Evolutionary conservation across 2,888 invertebrate genomes (phyloP).

Genomic region (Rhimphoctona megacephalus): DNA sequence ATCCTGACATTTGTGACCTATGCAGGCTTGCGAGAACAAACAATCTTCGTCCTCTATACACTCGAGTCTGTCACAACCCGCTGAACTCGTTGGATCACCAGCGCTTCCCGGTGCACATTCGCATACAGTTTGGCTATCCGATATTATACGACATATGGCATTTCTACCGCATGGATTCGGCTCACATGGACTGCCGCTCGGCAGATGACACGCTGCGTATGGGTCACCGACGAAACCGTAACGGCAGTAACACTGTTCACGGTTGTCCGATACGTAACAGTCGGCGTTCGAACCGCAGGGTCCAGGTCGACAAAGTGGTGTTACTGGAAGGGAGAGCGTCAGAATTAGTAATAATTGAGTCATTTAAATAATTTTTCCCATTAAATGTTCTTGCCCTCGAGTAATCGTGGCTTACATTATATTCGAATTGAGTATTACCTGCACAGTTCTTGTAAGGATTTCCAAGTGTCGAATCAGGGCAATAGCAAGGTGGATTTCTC

Average conservation of each 20-base stretch:
- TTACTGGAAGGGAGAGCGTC: conserved; percentile 84
- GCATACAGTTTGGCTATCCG: conserved; percentile 90
- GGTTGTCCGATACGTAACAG: conserved; percentile 93
- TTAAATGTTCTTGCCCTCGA: not conserved
- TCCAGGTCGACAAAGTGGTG: conserved; percentile 91
- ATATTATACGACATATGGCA: conserved; percentile 89
- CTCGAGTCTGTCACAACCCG: conserved; percentile 92
- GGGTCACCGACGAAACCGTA: conserved; percentile 92
- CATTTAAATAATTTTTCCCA: not conserved
- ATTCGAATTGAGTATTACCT: conserved; percentile 77
- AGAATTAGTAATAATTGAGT: not conserved
- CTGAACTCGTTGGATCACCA: conserved; percentile 90
- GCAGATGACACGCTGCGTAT: conserved; percentile 90
- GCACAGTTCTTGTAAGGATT: conserved; percentile 93
- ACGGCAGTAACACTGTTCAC: conserved; percentile 94
- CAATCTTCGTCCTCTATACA: conserved; percentile 94
- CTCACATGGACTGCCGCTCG: conserved; percentile 90
- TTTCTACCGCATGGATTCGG: conserved; percentile 94
- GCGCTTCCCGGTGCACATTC: conserved; percentile 91
- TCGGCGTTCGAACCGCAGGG: conserved; percentile 94
- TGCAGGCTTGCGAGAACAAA: conserved; percentile 90
- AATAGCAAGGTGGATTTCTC: conserved; percentile 92
- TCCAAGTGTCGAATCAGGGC: conserved; percentile 92
- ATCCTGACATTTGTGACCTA: conserved; percentile 92
- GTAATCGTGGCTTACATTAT: not conserved